Evolutionary conservation across 2,888 invertebrate genomes (phyloP), one percentile per base, ranked within the genome.

Genomic region (Anticlea derivata): DNA sequence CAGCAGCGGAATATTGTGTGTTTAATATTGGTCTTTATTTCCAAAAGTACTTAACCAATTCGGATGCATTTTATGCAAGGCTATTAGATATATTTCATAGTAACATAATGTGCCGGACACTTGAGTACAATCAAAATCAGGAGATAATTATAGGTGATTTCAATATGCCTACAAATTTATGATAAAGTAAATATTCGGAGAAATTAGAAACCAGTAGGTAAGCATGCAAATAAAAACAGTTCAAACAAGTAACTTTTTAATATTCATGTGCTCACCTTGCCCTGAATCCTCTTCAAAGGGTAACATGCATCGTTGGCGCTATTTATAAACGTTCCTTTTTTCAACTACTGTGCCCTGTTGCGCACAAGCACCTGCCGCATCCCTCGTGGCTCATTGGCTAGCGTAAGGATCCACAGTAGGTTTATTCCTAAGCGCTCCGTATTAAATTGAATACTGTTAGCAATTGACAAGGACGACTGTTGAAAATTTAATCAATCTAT

Each of bases 261-360:
- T 33, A 22, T 24, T 34, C 10, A 30, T 22, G 34, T 34, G n/a
- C 27, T 7, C 31, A 34, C 24, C 35, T 51, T 60, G 33, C 11
- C 7, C 10, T 60, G 62, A 49, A 61, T 57, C 64, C 64, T 69
- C 66, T 70, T 75, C 72, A 83, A 86, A 83, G 81, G 80, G 80
- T 79, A 84, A 81, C 81, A 78, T 78, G 73, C 75, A 78, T 78
- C 78, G 73, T 69, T 78, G 78, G 64, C 71, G 81, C 86, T 86
- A 86, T 87, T 88, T 86, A 82, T 84, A 86, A 85, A 82, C 77
- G 73, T 71, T 75, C 59, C 61, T 71, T 74, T 75, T 80, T 78
- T 78, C 67, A 61, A 71, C 78, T 79, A 69, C 78, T 69, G 81
- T 73, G 69, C 74, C 70, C 63, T 61, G 64, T 26, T 71, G 70